phyloP scores from a whole-genome alignment of 2,888 invertebrate species.

The Ernsta delagoae region DNA sequence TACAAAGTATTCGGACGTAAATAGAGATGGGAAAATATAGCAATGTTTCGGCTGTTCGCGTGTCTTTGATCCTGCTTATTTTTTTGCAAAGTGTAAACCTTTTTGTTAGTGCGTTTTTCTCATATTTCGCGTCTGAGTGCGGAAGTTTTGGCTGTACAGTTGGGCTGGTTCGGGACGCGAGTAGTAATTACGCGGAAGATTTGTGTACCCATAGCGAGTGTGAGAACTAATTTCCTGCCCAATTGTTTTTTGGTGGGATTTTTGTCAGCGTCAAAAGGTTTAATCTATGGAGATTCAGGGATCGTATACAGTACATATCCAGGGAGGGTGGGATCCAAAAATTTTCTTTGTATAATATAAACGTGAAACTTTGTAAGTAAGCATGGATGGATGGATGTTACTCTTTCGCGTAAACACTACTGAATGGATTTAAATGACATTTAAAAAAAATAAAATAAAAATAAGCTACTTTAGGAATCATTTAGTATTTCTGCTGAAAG shows the following conservation, averaged over 20 bases:
- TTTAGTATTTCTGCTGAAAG: too few relatives aligned
- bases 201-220: neutral
- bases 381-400: too few relatives aligned
- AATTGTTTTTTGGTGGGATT: slow-evolving; percentile 9
- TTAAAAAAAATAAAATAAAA: too few relatives aligned
- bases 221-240: slow-evolving; percentile 1
- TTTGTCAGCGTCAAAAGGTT: too few relatives aligned
- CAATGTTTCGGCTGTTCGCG: slow-evolving; percentile 41
- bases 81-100: slow-evolving; percentile 32
- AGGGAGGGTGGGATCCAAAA: too few relatives aligned
- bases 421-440: too few relatives aligned
- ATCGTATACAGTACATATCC: too few relatives aligned
- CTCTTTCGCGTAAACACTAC: too few relatives aligned
- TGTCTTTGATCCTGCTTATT: slow-evolving; percentile 37
- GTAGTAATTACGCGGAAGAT: slow-evolving; percentile 31
- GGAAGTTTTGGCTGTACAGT: slow-evolving; percentile 32
- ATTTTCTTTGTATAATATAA: too few relatives aligned
- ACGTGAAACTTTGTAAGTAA: too few relatives aligned
- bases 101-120: slow-evolving; percentile 31
- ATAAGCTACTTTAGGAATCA: too few relatives aligned
- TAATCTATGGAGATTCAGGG: too few relatives aligned
- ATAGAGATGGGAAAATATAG: slow-evolving; percentile 39
- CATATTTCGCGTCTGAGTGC: slow-evolving; percentile 29
- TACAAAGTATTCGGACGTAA: slow-evolving; percentile 25
- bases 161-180: slow-evolving; percentile 28